A percentile compares a stretch with the other conserved stretches of the same genome.
phyloP scores from a whole-genome alignment of 2,113 vertebrate genomes.

The Xenopus borealis region DNA sequence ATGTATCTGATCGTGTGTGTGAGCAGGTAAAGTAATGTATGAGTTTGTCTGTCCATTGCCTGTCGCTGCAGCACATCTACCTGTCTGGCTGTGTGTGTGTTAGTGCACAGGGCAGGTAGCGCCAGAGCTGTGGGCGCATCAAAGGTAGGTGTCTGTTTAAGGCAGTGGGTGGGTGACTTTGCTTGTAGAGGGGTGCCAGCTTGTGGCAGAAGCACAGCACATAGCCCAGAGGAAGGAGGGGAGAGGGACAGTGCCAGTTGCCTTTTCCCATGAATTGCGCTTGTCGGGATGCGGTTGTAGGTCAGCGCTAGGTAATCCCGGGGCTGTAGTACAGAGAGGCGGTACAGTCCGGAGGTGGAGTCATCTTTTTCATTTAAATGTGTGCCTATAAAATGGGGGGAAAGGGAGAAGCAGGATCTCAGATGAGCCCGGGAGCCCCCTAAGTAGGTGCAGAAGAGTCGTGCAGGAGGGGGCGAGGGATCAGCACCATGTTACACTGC shows the following conservation, averaged over 20 bases:
- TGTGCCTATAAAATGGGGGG: slow-evolving; percentile 87
- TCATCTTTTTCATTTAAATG: slow-evolving; percentile 84
- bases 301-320: slow-evolving; percentile 76
- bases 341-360: slow-evolving; percentile 86
- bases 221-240: too few relatives aligned
- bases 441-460: neutral
- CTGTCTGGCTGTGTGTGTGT: too few relatives aligned
- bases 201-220: too few relatives aligned
- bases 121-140: too few relatives aligned
- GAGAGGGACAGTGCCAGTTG: too few relatives aligned
- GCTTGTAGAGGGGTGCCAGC: neutral
- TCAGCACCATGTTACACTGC: slow-evolving; percentile 76
- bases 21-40: neutral
- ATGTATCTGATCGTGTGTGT: neutral
- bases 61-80: too few relatives aligned
- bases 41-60: neutral
- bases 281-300: neutral
- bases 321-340: slow-evolving; percentile 90
- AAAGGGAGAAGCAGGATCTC: slow-evolving; percentile 68
- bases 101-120: too few relatives aligned
- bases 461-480: slow-evolving; percentile 48
- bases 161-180: neutral
- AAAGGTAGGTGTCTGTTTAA: too few relatives aligned
- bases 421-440: slow-evolving; percentile 65
- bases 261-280: too few relatives aligned